These are phyloP conservation scores for Graptemys geographica DNA, from an alignment of 2,797 vertebrate genomes.

Conservation along the genomic window DNA sequence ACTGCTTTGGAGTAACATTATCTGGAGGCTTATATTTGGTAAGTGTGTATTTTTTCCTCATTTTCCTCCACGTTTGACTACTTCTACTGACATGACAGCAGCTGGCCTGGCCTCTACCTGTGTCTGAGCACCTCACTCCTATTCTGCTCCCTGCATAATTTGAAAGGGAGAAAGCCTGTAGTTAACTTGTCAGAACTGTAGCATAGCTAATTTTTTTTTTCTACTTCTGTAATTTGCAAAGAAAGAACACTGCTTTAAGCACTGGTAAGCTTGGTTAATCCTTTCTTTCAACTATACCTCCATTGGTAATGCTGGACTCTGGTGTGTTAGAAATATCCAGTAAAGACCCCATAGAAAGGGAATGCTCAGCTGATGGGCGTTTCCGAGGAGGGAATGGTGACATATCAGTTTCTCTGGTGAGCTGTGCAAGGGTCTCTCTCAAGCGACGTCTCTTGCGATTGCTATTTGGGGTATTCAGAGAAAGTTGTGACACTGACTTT, in stretches of 20 bases:
- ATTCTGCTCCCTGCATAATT: conserved; percentile 53
- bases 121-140: conserved; percentile 60
- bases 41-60: conserved; percentile 48
- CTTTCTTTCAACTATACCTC: conserved; percentile 82
- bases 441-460: conserved; percentile 94
- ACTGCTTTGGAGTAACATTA: conserved; percentile 3
- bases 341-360: conserved; percentile 92
- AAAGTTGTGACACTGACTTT: conserved; percentile 93
- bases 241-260: background rate
- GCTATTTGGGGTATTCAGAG: conserved; percentile 93
- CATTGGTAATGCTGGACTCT: conserved; percentile 85
- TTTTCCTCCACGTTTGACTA: conserved; percentile 48
- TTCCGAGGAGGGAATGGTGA: conserved; percentile 96
- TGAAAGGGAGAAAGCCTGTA: conserved; percentile 52
- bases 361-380: conserved; percentile 93
- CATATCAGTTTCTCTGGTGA: conserved; percentile 93
- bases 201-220: background rate
- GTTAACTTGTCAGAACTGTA: background rate
- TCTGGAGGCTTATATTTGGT: background rate
- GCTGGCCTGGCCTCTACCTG: conserved; percentile 13
- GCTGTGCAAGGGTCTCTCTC: conserved; percentile 93
- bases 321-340: conserved; percentile 98
- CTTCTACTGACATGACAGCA: conserved; percentile 42
- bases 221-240: background rate
- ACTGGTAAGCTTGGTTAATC: background rate